Evolutionary conservation across 2,888 invertebrate genomes (phyloP), one percentile per base, ranked within the genome.

Genomic region (Gandaritis pyraliata): DNA sequence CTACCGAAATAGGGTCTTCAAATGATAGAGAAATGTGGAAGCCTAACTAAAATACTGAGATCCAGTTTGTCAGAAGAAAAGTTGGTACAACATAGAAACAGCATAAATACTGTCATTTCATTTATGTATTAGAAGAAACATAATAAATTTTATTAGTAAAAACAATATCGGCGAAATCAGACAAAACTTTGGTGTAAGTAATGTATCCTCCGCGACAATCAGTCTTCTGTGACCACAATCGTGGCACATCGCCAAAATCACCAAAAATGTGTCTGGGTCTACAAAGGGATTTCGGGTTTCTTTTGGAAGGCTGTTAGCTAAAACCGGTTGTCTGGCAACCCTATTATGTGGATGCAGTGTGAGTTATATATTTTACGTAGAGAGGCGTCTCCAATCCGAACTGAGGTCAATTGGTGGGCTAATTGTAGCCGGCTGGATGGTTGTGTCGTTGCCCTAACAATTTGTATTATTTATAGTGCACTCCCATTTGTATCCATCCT

Each of bases 381-480:
- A 54, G 60, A 74, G 81, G 79, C 80, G 85, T 78, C 77, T 83
- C 74, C 81, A 80, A 80, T 81, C 73, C 78, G 73, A 80, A 73
- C 77, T 72, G 77, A 82, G 88, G 88, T 90, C 88, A 90, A 90
- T 89, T 90, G 88, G 75, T 76, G 80, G 80, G 77, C 80, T 88
- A 90, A 90, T 90, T 87, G 85, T 82, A 73, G 74, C 72, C 70
- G 66, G 63, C 70, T 67, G 69, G 60, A 43, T 55, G 54, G 65
- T 62, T 73, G 73, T 71, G 85, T 82, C 85, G 83, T 80, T 83
- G 83, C 74, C 85, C 86, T 78, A 75, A 71, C 72, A 73, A 75
- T 77, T 77, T 77, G 73, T 75, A 76, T 80, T 75, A 76, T 80
- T 75, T 74, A 75, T 72, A 73, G 72, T 73, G 71, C 71, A 68